Evolutionary conservation across 2,113 vertebrate genomes (phyloP).

Genomic region (Panurus biarmicus): DNA sequence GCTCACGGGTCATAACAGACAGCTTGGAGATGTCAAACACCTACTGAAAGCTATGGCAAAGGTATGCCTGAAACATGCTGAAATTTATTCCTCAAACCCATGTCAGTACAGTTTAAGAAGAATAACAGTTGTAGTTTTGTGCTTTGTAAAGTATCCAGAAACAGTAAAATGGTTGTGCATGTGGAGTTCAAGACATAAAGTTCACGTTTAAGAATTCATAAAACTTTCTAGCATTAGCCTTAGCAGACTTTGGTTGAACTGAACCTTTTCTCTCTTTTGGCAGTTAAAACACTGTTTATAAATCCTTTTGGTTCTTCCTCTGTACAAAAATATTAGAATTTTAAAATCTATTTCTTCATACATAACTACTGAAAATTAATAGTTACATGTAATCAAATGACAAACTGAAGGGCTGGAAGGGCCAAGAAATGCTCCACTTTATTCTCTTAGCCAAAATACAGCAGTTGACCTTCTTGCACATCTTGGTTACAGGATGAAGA

Average conservation of each 20-base stretch:
- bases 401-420: background rate
- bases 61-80: constrained; percentile 63
- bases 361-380: background rate
- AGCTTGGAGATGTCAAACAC: constrained; percentile 94
- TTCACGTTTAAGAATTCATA: background rate
- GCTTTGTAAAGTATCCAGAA: background rate
- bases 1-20: constrained; percentile 91
- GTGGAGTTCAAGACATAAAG: background rate
- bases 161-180: background rate
- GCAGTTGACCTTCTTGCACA: background rate
- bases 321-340: background rate
- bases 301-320: background rate
- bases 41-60: constrained; percentile 97
- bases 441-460: background rate
- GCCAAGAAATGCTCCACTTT: background rate
- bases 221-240: background rate
- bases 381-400: background rate
- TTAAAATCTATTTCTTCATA: background rate
- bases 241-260: background rate
- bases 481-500: constrained; percentile 87
- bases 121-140: background rate
- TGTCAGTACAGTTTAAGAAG: background rate
- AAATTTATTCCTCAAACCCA: background rate
- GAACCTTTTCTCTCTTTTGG: background rate
- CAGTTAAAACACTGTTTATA: background rate